Evolutionary conservation across 1,140 invertebrate species (phyloP), one percentile per base, ranked within the genome.

Genomic region (Venustaconcha ellipsiformis): DNA sequence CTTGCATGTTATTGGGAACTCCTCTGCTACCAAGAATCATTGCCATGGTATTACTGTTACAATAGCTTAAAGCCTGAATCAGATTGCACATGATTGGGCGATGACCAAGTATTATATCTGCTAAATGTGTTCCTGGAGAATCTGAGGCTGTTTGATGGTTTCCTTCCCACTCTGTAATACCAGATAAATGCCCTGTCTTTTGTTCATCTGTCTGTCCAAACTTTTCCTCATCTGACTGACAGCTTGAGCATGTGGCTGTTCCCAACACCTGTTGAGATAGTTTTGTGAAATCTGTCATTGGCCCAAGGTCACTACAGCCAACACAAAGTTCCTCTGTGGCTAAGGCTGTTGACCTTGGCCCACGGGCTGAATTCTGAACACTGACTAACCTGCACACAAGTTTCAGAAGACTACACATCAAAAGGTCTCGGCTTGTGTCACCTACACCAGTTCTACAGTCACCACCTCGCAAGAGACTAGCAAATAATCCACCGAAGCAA

Each of bases 61-160:
- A 84, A 92, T 93, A 87, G 70, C 87, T 88, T 6, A 91, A 79
- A 56, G 89, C 84, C 48, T 88, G 83, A n/a, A 96, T 92, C 77
- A 97, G 92, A 76, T 94, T 92, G 84, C 94, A 93, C 94, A 97
- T 96, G 3, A 95, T 95, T 0, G 93, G 76, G 37, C 75, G 76
- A 68, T 89, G 82, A n/a, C 83, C 82, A 37, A 89, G 81, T 58
- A 90, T 87, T 37, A 89, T 83, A 66, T 90, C 88, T 17, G 87
- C 78, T 18, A 90, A 63, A 73, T 82, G 83, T 62, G 70, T 79
- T 30, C 64, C 60, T 55, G 79, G 26, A 14, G 65, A 73, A 70
- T 62, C 76, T 30, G 74, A 58, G 20, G 20, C 18, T 14, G 59
- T 56, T 48, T 69, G 20, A 14, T 74, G 71, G 18, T 78, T 71